These are phyloP conservation scores for Agapornis canus DNA, from an alignment of 2,797 vertebrate species.

Conservation along the genomic window DNA sequence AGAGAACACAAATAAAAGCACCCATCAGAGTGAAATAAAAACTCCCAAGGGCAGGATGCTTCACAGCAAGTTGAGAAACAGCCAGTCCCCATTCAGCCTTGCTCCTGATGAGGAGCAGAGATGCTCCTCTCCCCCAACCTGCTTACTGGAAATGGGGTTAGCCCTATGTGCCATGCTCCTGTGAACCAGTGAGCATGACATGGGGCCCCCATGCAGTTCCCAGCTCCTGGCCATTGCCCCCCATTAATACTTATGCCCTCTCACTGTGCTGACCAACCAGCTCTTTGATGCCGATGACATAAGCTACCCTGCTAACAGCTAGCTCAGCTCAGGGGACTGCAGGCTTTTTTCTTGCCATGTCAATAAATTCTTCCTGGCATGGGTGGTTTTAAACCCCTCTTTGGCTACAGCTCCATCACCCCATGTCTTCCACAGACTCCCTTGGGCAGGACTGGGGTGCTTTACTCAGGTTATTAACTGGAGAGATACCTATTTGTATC, in stretches of 20 bases:
- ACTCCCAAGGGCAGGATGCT: neutral
- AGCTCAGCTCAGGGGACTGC: neutral
- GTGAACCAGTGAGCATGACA: fast-evolving
- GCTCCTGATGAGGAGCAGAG: neutral
- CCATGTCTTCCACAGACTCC: neutral
- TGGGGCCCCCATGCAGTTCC: fast-evolving
- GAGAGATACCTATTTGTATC: neutral
- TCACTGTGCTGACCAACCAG: fast-evolving
- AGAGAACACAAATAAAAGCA: neutral
- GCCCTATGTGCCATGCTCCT: fast-evolving
- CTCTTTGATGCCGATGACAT: neutral
- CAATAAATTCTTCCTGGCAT: neutral
- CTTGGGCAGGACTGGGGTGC: neutral
- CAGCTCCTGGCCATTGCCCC: neutral
- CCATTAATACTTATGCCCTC: fast-evolving
- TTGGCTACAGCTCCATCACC: neutral
- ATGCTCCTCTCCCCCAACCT: neutral
- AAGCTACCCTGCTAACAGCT: neutral
- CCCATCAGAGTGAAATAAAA: neutral
- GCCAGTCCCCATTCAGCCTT: neutral
- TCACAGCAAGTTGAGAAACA: neutral
- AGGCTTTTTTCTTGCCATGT: neutral
- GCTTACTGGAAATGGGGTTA: neutral
- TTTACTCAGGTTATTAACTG: neutral
- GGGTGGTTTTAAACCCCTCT: neutral